These are phyloP conservation scores for Chaetodon trifascialis DNA, from an alignment of 2,113 vertebrate species.

Conservation along the genomic window DNA sequence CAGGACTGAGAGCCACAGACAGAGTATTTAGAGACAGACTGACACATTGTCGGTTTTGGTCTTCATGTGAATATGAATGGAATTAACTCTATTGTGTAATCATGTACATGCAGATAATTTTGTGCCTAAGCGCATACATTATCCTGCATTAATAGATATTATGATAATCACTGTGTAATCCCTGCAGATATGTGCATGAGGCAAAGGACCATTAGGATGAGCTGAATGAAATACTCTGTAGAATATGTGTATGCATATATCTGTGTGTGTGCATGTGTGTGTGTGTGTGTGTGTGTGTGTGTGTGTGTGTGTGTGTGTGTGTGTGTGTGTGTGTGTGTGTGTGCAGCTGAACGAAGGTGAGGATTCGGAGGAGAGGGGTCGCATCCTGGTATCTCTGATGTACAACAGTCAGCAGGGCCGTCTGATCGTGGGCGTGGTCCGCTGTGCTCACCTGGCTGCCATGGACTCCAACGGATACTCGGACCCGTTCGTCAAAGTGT, in stretches of 20 bases:
- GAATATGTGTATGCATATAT: background rate
- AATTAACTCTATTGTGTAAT: background rate
- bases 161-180: conserved; percentile 27
- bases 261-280: background rate
- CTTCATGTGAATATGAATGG: background rate
- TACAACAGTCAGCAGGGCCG: conserved; percentile 92
- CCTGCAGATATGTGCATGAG: background rate
- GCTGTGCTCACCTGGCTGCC: conserved; percentile 94
- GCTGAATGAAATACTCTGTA: background rate
- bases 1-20: too few relatives aligned
- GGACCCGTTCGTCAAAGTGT: conserved; percentile 97
- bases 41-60: background rate
- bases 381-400: conserved; percentile 94
- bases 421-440: conserved; percentile 92
- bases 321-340: background rate
- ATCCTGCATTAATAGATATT: conserved; percentile 37
- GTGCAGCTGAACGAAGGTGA: conserved; percentile 83
- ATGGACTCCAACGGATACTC: conserved; percentile 99
- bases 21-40: background rate
- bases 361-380: conserved; percentile 91
- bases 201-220: background rate
- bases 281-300: background rate
- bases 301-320: background rate
- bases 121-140: background rate
- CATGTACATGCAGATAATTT: background rate